phyloP scores from a whole-genome alignment of 2,888 invertebrate genomes.

The Reticulitermes lucifugus region DNA sequence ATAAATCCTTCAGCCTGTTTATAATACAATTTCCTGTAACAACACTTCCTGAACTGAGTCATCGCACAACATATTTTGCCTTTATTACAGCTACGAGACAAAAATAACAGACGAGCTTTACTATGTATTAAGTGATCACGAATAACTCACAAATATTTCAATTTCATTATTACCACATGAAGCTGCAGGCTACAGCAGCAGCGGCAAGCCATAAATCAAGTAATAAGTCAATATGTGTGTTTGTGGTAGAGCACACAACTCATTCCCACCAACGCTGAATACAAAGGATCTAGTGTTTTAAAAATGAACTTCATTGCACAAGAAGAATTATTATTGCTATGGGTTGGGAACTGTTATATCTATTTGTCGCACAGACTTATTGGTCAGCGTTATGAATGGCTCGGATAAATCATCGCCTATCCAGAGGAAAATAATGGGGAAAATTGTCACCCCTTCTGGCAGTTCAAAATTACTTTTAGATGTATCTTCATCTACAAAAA shows the following conservation, averaged over 20 bases:
- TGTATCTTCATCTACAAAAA: conserved; percentile 20
- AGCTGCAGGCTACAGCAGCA: conserved; percentile 1
- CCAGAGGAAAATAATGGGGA: conserved; percentile 27
- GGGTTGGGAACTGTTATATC: conserved; percentile 49
- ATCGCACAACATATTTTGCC: conserved; percentile 3
- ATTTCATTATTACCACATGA: conserved; percentile 42
- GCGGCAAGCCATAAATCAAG: conserved; percentile 33
- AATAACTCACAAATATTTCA: conserved; percentile 41
- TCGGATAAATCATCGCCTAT: conserved; percentile 48
- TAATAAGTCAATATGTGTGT: conserved; percentile 40
- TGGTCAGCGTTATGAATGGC: conserved; percentile 50
- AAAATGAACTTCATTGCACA: conserved; percentile 52
- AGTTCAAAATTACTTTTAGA: conserved; percentile 41
- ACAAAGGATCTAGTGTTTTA: conserved; percentile 50
- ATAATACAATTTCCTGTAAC: too few species aligned
- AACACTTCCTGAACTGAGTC: not conserved
- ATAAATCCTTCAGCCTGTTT: too few species aligned
- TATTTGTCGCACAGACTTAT: conserved; percentile 52
- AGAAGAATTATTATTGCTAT: conserved; percentile 50
- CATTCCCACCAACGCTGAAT: conserved; percentile 24
- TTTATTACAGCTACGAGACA: not conserved
- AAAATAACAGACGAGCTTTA: conserved; percentile 13
- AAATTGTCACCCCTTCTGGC: not conserved
- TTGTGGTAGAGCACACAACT: conserved; percentile 19
- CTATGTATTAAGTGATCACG: conserved; percentile 18